Evolutionary conservation across 1,140 invertebrate species (phyloP).

Genomic region (Pentalonia nigronervosa): DNA sequence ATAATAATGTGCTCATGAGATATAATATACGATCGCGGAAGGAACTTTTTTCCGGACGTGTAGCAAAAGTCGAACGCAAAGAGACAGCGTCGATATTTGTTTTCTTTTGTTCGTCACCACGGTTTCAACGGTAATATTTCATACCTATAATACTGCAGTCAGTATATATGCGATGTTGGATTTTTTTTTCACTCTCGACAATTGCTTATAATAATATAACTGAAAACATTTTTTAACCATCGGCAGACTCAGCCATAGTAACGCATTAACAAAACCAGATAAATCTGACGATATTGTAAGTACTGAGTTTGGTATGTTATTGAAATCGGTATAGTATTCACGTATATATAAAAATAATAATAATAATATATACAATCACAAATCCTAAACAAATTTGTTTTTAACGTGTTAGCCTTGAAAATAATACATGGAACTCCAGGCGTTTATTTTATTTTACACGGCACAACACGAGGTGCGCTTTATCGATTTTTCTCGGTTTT

Average conservation of each 20-base stretch:
- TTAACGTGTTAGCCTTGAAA: background rate
- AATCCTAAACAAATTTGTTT: background rate
- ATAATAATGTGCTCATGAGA: background rate
- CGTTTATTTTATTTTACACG: background rate
- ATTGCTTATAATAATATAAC: background rate
- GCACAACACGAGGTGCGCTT: background rate
- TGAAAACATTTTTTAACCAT: background rate
- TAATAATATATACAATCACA: background rate
- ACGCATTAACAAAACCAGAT: background rate
- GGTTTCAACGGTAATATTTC: background rate
- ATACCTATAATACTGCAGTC: background rate
- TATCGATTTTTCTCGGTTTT: constrained; percentile 5
- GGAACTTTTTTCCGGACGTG: background rate
- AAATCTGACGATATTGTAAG: background rate
- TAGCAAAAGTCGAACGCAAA: background rate
- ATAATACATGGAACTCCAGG: background rate
- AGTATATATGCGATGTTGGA: background rate
- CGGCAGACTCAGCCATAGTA: background rate
- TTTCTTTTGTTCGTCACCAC: background rate
- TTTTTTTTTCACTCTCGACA: background rate
- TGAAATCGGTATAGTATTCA: too few species aligned
- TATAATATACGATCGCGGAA: background rate
- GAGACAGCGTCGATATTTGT: background rate
- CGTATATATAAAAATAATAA: too few species aligned
- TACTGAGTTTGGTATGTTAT: background rate